Evolutionary conservation across 2,113 vertebrate genomes (phyloP), one percentile per base, ranked within the genome.

Genomic region (Argyrosomus japonicus): DNA sequence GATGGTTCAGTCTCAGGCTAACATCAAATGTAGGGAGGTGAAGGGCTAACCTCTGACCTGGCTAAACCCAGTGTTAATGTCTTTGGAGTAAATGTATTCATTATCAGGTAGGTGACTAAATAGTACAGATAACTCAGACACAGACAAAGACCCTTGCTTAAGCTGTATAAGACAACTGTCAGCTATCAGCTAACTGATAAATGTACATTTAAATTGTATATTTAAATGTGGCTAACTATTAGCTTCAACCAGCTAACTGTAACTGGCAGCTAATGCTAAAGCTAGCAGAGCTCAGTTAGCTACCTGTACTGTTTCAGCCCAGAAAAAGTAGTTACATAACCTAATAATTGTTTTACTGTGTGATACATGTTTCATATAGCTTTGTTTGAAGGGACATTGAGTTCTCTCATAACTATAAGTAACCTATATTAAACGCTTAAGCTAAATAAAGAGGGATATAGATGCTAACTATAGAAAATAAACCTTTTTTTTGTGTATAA

Each of bases 51-150:
- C n/a, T 60, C 17, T 10, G 13, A 15, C 19, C 19, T 21, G 25
- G 43, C 1, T 18, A 3, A 67, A 62, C 13, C 2, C 0, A 32
- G 25, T 61, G 40, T 32, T 21, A 27, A 6, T 70, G 40, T 36
- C 1, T 48, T 2, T 27, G 11, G 10, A 50, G 13, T n/a, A 18
- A 25, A 23, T 29, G 0, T 45, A 6, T 32, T 48, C 11, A n/a
- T 63, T 68, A 40, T 72, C 23, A 21, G 82, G 84, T 87, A 36
- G 32, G 86, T 77, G 27, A 48, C 1, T 2, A 70, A 47, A 14
- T 14, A 47, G 14, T 2, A 15, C 0, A 43, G 7, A n/a, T 67
- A 63, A 51, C 25, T 54, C 47, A 29, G 5, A 51, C 43, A 70
- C 50, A 19, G 0, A 36, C 17, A 47, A 18, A 29, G 0, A 15